These are phyloP conservation scores for Sturnira hondurensis DNA, from an alignment of 2,113 vertebrate genomes.

Conservation along the genomic window DNA sequence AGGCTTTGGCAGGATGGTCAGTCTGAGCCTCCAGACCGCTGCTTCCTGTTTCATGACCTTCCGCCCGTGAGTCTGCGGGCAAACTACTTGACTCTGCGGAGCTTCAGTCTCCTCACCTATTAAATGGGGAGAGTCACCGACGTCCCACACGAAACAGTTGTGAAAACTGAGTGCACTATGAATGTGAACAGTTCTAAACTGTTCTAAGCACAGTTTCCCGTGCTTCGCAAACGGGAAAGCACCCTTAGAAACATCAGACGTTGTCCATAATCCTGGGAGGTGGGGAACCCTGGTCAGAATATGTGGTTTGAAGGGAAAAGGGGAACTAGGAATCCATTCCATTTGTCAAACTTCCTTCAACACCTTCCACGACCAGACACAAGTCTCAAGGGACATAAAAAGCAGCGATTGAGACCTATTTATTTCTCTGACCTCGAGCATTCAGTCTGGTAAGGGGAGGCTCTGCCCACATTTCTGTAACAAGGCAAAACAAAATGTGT, in stretches of 20 bases:
- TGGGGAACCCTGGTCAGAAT: background rate
- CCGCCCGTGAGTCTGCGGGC: background rate
- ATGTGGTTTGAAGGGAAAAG: background rate
- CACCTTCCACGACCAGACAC: background rate
- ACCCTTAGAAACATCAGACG: background rate
- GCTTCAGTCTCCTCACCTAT: background rate
- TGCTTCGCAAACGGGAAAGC: background rate
- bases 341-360: background rate
- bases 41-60: background rate
- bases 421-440: background rate
- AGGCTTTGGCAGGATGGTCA: background rate
- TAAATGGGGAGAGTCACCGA: background rate
- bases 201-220: too few species aligned
- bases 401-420: background rate
- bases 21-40: background rate
- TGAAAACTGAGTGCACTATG: background rate
- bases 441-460: background rate
- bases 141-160: background rate
- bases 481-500: background rate
- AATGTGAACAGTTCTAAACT: too few species aligned
- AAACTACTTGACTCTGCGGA: background rate
- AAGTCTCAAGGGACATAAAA: background rate
- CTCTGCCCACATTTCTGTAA: background rate
- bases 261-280: background rate
- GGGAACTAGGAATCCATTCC: background rate